Base-by-base conservation (phyloP, 2,888 invertebrate genomes). In the Drosophila affinis region DNA sequence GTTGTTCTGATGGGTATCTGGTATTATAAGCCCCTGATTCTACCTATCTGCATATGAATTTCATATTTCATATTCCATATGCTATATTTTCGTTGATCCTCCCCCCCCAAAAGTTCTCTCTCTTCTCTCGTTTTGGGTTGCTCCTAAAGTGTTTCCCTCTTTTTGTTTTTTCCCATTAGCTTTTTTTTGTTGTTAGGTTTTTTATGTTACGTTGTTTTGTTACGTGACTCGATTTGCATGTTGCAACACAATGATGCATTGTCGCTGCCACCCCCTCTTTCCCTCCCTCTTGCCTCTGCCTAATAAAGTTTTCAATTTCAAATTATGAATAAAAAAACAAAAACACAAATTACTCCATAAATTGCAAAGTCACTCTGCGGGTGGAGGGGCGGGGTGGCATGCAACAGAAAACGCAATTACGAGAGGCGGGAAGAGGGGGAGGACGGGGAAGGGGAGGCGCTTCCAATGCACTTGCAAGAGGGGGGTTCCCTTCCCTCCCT, bases 221-320 rank as follows among this genome's bases (percentile, higher is more conserved):
- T 54, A 67, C 65, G 65, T 67, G 65, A 67, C 51, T 48, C 39
- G 39, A 67, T 67, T 67, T 63, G 65, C 64, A 67, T 67, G 65
- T 51, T 64, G 65, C 65, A 67, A 55, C n/a, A 55, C n/a, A 27
- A 32, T 44, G 44, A 54, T 44, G 47, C 44, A 27, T 48, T 57
- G 48, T 34, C 34, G 56, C 48, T 49, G 24, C 55, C 32, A 45
- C 49, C 21, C 3, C 24, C 24, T 24, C 24, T 21, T 2, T 2
- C 21, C 52, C 34, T 51, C 49, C 24, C 24, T 24, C 24, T 24
- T 4, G 24, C 24, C 52, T 17, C 17, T 32, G 17, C 10, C 10
- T 53, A 34, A 56, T 63, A 55, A 54, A 32, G 27, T 49, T 51
- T 63, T 64, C 55, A 29, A 55, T 51, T 64, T 67, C 24, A 32